Conservation (phyloP, 1,140 invertebrate species). For the Cydia strobilella region DNA sequence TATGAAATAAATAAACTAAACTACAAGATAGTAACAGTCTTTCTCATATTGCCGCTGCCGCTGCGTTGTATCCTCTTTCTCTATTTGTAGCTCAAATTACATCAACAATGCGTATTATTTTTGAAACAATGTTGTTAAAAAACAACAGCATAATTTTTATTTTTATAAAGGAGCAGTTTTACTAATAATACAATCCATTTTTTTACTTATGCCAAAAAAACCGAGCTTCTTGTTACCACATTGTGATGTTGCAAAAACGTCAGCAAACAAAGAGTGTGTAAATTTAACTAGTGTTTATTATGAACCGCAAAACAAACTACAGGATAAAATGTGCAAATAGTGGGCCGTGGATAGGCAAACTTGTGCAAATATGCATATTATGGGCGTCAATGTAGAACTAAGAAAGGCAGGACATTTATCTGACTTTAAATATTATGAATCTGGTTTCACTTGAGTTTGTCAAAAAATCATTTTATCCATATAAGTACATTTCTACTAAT, state of each 20-base stretch:
- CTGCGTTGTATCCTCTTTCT: too few relatives aligned
- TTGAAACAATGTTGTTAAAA: too few relatives aligned
- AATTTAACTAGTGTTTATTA: conserved; percentile 22
- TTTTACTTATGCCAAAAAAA: background rate
- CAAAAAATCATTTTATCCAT: too few relatives aligned
- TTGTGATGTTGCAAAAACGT: conserved; percentile 1
- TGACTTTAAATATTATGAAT: too few relatives aligned
- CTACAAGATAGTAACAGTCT: too few relatives aligned
- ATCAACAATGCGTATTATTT: too few relatives aligned
- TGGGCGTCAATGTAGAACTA: background rate
- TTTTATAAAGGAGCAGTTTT: background rate
- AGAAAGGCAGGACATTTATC: too few relatives aligned
- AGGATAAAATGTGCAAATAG: conserved; percentile 12
- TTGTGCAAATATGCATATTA: conserved; percentile 21
- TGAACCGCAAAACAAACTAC: conserved; percentile 16
- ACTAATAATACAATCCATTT: background rate
- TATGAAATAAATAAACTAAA: too few relatives aligned
- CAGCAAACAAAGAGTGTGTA: conserved; percentile 22
- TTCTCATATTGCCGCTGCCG: too few relatives aligned
- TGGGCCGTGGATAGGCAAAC: conserved; percentile 7
- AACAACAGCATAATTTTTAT: background rate
- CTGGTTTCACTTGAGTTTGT: too few relatives aligned
- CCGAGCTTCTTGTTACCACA: background rate
- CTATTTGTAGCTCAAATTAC: too few relatives aligned
- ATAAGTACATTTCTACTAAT: too few relatives aligned